phyloP scores from a whole-genome alignment of 92 coral and sea anemone genomes.

The Zoanthus gigantus region DNA sequence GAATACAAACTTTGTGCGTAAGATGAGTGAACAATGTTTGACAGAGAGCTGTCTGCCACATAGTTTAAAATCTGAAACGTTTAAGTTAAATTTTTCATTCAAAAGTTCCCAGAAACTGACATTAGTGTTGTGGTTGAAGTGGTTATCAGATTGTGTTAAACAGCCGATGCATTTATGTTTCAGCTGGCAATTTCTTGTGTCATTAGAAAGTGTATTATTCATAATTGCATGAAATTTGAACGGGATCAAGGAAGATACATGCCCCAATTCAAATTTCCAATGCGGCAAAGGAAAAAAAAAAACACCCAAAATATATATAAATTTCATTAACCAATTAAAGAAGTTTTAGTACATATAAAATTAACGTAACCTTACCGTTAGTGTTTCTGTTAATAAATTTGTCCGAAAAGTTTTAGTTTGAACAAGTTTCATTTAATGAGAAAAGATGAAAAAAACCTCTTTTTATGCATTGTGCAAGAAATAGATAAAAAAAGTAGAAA shows the following conservation, averaged over 20 bases:
- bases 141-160: conserved; percentile 36
- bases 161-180: conserved; percentile 26
- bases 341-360: conserved; percentile 21
- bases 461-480: conserved; percentile 19
- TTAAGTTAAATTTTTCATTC: conserved; percentile 33
- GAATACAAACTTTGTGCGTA: neutral
- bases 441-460: neutral
- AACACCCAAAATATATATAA: conserved; percentile 29
- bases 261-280: conserved; percentile 10
- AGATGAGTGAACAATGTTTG: neutral
- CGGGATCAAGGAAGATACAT: conserved; percentile 33
- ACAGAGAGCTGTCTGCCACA: neutral
- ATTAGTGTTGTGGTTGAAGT: conserved; percentile 25
- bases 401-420: neutral
- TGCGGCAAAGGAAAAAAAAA: conserved; percentile 33
- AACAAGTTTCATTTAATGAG: neutral
- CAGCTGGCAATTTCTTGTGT: conserved; percentile 50
- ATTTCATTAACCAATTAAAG: conserved; percentile 48
- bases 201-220: conserved; percentile 44
- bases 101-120: conserved; percentile 21
- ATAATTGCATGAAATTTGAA: conserved; percentile 60
- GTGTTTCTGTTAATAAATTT: neutral
- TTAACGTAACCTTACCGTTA: neutral
- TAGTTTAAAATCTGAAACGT: neutral
- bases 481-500: conserved; percentile 19